These are phyloP conservation scores for Thera obeliscata DNA, from an alignment of 2,888 invertebrate species.

Conservation along the genomic window DNA sequence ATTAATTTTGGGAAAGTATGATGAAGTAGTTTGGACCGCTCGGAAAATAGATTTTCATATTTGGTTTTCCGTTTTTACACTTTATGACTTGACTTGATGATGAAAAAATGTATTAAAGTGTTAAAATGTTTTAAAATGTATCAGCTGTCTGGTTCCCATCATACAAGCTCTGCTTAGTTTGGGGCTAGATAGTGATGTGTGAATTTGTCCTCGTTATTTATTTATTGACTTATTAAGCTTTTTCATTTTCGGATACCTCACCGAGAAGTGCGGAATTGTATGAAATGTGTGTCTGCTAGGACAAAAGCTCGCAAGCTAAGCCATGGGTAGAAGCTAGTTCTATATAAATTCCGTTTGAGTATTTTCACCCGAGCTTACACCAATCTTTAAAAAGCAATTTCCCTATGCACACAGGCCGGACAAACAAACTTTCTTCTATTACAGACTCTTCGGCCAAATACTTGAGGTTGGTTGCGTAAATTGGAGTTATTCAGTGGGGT, in stretches of 20 bases:
- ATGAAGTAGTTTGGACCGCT: too few relatives aligned
- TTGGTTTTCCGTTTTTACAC: too few relatives aligned
- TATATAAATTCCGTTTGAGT: not conserved
- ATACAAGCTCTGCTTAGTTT: not conserved
- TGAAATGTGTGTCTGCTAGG: too few relatives aligned
- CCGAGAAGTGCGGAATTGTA: too few relatives aligned
- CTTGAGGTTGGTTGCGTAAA: constrained; percentile 51
- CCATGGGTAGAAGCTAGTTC: not conserved
- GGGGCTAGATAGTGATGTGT: not conserved
- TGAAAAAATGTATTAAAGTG: not conserved
- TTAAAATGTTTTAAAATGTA: not conserved
- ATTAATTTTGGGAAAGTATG: too few relatives aligned
- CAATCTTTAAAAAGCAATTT: constrained; percentile 65
- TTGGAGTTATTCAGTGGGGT: constrained; percentile 42
- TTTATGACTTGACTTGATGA: too few relatives aligned
- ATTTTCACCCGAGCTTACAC: constrained; percentile 22
- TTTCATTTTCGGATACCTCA: too few relatives aligned
- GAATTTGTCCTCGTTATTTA: not conserved
- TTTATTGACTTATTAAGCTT: too few relatives aligned
- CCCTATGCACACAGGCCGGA: constrained; percentile 55
- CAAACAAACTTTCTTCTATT: constrained; percentile 57
- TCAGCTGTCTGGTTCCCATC: not conserved
- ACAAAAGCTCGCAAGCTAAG: too few relatives aligned
- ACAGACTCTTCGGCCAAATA: constrained; percentile 64
- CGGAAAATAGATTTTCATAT: too few relatives aligned